Base-by-base conservation (phyloP, 2,797 vertebrate species). In the Periparus ater region DNA sequence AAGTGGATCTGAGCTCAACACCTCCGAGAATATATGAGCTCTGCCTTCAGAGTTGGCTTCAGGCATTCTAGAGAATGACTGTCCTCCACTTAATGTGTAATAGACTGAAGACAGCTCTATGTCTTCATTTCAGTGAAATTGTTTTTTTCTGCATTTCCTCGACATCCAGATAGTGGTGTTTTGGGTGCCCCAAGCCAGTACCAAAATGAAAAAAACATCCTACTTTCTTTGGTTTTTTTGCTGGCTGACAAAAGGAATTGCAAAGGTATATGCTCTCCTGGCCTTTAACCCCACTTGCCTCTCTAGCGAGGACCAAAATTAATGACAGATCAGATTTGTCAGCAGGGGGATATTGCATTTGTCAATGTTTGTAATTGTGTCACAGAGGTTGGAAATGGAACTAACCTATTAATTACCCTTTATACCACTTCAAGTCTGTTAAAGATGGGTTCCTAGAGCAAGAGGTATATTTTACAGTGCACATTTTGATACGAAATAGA, bases 11-110 rank as follows among this genome's bases (percentile, higher is more conserved):
- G 74, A 92, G 80, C 63, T 89, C 70, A 87, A 76, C 44, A 93
- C 89, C 83, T 91, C 77, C 32, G 45, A 96, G 93, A 91, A 95
- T 92, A 94, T 79, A 93, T 26, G 53, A 95, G 74, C 48, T 91
- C 78, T 96, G 81, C 67, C 93, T 95, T 91, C 29, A 87, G 91
- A 89, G 68, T n/a, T 93, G 80, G 55, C 85, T 94, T 95, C 74
- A 95, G 95, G 89, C 78, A 85, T 93, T 78, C 62, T 76, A 74
- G 58, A 93, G 90, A 93, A 87, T 66, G 81, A 85, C 72, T 91
- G 63, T 27, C 62, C 88, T 87, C 48, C 72, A 58, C 47, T 87
- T 83, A 84, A 87, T 47, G 40, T 48, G 40, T 57, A 90, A 74
- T 54, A 89, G 84, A 47, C 57, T 90, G 91, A 93, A 90, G 90